Percentiles rank a stretch among this genome's conserved stretches.
phyloP scores from a whole-genome alignment of 1,140 invertebrate genomes.

The Pachypeltis micranthus region DNA sequence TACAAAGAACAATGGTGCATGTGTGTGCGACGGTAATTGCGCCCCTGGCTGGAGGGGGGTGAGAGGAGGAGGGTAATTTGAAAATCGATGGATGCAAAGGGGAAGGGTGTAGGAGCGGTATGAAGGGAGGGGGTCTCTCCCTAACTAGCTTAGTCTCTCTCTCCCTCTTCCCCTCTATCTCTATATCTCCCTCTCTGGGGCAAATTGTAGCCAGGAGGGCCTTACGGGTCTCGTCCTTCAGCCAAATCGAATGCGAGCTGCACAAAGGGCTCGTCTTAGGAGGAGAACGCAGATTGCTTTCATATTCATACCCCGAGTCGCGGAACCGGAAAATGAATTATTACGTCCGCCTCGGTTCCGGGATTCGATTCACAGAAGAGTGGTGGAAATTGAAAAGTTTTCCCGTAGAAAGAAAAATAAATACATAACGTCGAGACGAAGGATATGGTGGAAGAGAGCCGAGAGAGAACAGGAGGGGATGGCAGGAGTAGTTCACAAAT shows the following conservation, averaged over 20 bases:
- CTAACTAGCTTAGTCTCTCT: constrained; percentile 9
- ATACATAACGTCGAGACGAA: no score
- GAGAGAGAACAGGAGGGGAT: no score
- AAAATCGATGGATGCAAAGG: constrained; percentile 18
- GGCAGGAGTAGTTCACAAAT: no score
- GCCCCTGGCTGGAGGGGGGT: no score
- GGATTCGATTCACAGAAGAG: no score
- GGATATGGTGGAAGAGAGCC: no score
- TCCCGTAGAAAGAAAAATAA: no score
- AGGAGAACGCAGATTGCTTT: constrained; percentile 5
- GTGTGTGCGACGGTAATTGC: constrained; percentile 18
- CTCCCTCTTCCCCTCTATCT: no score
- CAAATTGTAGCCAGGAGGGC: constrained; percentile 14
- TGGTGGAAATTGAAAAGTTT: no score
- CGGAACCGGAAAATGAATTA: constrained; percentile 7
- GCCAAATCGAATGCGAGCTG: constrained; percentile 9
- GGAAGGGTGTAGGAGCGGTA: constrained; percentile 8
- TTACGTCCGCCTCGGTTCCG: neutral
- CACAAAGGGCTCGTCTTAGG: constrained; percentile 7
- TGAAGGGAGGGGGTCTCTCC: neutral
- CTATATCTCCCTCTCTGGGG: no score
- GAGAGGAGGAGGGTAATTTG: constrained; percentile 17
- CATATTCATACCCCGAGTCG: neutral
- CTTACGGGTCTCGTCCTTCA: constrained; percentile 3
- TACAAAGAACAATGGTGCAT: constrained; percentile 17